Evolutionary conservation across 2,113 vertebrate genomes (phyloP), one percentile per base, ranked within the genome.

Genomic region (Archocentrus centrarchus): DNA sequence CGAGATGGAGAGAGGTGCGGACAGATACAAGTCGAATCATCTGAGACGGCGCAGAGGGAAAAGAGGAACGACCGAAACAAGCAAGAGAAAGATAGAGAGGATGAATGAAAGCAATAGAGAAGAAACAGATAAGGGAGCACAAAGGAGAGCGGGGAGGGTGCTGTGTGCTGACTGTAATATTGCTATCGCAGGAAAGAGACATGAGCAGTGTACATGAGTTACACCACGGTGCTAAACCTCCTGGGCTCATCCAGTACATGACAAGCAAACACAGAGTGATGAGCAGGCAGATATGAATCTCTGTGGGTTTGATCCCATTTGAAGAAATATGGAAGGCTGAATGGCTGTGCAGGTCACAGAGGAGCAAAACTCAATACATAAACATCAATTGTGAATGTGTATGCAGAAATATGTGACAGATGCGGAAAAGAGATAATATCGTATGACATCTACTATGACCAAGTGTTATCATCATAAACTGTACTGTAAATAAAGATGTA

Each of bases 1-100:
- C 3, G 27, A 55, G 68, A 3, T 60, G 62, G 7, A 55, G 47
- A 59, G 47, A 75, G 62, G 83, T 89, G 91, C 81, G 59, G 53
- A 84, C 85, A 79, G 84, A 88, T 80, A 77, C 77, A 86, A 88
- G 75, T 81, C 39, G 58, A 84, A 84, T 75, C 82, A 59, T 80
- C 61, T 24, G 75, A 79, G 68, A 63, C 2, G 3, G 60, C 58
- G 59, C 60, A 76, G 84, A 79, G 27, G 53, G 47, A 79, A 41
- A 79, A 17, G 20, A 37, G 13, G 11, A n/a, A 53, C 3, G 24
- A 68, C n/a, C 30, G 75, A 64, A 62, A 73, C 22, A 32, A 70
- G 68, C 37, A 18, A 44, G 30, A 62, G 75, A 55, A 53, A 73
- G n/a, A 85, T 50, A 39, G 50, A 84, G 75, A 77, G 75, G 58